phyloP scores from a whole-genome alignment of 2,113 vertebrate genomes.

The Conger conger region DNA sequence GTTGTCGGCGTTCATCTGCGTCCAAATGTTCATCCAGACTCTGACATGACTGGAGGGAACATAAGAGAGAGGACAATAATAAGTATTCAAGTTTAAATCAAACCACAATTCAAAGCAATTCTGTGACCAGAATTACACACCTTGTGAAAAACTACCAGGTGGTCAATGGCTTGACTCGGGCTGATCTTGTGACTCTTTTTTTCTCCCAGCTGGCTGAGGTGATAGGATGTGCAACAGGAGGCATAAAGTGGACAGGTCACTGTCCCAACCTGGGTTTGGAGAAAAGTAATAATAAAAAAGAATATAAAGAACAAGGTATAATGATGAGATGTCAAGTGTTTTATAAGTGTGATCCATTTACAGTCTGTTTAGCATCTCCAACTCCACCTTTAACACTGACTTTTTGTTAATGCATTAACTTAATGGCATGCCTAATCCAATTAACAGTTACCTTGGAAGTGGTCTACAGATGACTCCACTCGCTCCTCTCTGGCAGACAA shows the following conservation, averaged over 20 bases:
- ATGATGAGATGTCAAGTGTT: not conserved
- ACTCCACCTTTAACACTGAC: too few relatives aligned
- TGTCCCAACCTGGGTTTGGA: conserved; percentile 5
- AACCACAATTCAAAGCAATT: not conserved
- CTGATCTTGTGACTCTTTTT: conserved; percentile 30
- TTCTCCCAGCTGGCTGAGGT: conserved; percentile 20
- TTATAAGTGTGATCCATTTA: too few relatives aligned
- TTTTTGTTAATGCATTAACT: too few relatives aligned
- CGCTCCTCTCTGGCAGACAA: not conserved
- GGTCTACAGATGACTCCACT: not conserved
- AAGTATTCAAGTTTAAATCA: conserved; percentile 1
- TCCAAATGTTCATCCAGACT: not conserved
- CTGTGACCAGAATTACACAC: not conserved
- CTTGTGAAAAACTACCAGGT: conserved; percentile 21
- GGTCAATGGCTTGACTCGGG: not conserved
- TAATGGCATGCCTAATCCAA: not conserved
- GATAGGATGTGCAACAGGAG: conserved; percentile 18
- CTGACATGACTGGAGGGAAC: not conserved
- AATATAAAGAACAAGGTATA: too few relatives aligned
- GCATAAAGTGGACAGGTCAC: not conserved
- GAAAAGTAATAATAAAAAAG: not conserved
- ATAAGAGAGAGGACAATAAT: not conserved
- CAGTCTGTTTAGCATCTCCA: too few relatives aligned
- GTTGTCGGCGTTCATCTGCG: not conserved
- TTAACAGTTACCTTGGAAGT: not conserved